Conservation (phyloP, 2,113 vertebrate species). For the Ellobius talpinus region DNA sequence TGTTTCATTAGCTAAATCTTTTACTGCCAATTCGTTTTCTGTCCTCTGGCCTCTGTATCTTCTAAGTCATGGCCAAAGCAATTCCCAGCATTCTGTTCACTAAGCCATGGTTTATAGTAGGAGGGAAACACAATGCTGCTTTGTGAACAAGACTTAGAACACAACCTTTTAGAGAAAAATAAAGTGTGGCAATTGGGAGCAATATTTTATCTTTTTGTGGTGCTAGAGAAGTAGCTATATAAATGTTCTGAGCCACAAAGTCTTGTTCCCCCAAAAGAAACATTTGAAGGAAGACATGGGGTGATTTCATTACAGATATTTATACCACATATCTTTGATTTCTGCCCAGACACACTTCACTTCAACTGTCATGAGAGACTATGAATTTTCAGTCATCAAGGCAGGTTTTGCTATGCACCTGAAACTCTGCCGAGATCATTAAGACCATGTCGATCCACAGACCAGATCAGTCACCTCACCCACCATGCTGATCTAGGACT, state of each 20-base stretch:
- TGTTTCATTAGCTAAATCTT: slow-evolving; percentile 69
- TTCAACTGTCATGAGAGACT: background rate
- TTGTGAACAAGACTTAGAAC: slow-evolving; percentile 20
- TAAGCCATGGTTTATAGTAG: slow-evolving; percentile 22
- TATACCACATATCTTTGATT: background rate
- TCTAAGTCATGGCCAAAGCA: slow-evolving; percentile 51
- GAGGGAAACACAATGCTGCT: background rate
- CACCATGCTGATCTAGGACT: background rate
- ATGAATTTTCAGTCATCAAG: slow-evolving; percentile 30
- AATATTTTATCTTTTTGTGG: background rate
- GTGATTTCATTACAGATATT: background rate
- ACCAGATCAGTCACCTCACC: background rate
- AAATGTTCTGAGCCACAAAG: background rate
- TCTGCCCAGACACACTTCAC: background rate
- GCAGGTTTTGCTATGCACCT: background rate
- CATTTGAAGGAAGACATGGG: slow-evolving; percentile 18
- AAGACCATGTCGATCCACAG: background rate
- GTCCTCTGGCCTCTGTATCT: slow-evolving; percentile 47
- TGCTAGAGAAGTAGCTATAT: background rate
- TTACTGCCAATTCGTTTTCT: slow-evolving; percentile 30
- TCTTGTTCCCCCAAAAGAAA: background rate
- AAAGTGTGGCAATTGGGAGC: background rate
- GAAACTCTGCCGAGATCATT: background rate
- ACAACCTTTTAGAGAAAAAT: background rate
- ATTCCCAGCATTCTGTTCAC: slow-evolving; percentile 52